Conservation (phyloP, 2,888 invertebrate genomes). For the Beris morrisii region DNA sequence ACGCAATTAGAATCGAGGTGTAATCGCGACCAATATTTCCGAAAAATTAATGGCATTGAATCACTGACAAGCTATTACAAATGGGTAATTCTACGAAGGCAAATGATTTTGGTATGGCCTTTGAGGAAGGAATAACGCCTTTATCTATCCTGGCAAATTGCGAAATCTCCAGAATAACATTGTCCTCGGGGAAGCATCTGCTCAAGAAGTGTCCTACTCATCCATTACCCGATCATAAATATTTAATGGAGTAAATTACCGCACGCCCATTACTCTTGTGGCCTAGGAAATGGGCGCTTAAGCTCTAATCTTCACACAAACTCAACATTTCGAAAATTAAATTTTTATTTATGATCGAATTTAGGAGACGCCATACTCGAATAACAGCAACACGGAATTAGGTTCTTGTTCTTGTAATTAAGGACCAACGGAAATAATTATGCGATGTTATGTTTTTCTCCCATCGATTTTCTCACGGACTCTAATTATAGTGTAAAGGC, state of each 20-base stretch:
- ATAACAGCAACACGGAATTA: too few species aligned
- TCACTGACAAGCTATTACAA: too few species aligned
- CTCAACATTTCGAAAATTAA: slow-evolving; percentile 21
- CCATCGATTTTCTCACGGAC: slow-evolving; percentile 10
- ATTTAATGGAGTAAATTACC: slow-evolving; percentile 25
- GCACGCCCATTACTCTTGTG: slow-evolving; percentile 4
- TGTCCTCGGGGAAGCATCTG: background rate
- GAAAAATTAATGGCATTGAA: too few species aligned
- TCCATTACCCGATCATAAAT: slow-evolving; percentile 26
- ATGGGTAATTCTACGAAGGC: too few species aligned
- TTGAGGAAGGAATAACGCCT: too few species aligned
- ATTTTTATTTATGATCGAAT: slow-evolving; percentile 27
- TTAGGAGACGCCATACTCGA: background rate
- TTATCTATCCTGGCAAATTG: too few species aligned
- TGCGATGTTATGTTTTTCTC: slow-evolving; percentile 10
- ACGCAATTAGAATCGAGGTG: too few species aligned
- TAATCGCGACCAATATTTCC: too few species aligned
- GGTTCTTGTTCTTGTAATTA: slow-evolving; percentile 4
- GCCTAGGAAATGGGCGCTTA: background rate
- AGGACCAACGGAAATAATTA: slow-evolving; percentile 1
- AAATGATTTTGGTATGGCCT: too few species aligned
- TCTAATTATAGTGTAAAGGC: too few species aligned
- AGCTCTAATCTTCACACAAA: slow-evolving; percentile 12
- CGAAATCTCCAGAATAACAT: too few species aligned
- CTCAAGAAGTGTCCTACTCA: slow-evolving; percentile 8